Base-by-base conservation (phyloP, 2,888 invertebrate species). In the Meghimatium bilineatum region DNA sequence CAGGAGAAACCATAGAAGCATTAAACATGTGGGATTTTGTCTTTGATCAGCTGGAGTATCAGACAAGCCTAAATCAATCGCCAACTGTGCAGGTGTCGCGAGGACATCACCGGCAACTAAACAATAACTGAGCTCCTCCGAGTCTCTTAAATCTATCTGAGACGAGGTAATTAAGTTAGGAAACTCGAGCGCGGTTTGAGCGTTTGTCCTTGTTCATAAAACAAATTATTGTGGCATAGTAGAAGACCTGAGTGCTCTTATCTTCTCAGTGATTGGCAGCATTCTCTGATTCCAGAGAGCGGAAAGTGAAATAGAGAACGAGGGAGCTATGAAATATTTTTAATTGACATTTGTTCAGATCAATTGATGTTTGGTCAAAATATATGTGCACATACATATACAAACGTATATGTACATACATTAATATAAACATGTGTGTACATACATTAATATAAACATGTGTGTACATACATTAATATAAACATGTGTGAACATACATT, bases 151-250 rank as follows among this genome's bases (percentile, higher is more conserved):
- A 14, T 34, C 32, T 67, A 34, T 67, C 67, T 34, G 67, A 44
- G 72, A 72, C 72, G 49, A 72, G 72, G 44, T 72, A 72, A 72
- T 72, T 72, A 72, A 72, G 72, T 72, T 49, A 3, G 72, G 72
- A 72, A 49, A 72, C 72, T n/a, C 17, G 72, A 72, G 72, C 44
- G 44, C 12, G 6, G 23, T 17, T 29, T 17, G n/a, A 72, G 72
- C 34, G 14, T 29, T 72, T n/a, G 72, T 12, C 1, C 72, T 36
- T 3, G 44, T 29, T 44, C 72, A 14, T 44, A 72, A 44, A 72
- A 6, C 29, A 49, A 49, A 72, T 72, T 44, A 72, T 44, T 44
- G 44, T 44, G 72, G 44, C 49, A 44, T 72, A 5, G 10, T 14
- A n/a, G 44, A 49, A n/a, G 20, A 23, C n/a, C 29, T 34, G 26